These are phyloP conservation scores for Ceriagrion tenellum DNA, from an alignment of 2,888 invertebrate genomes.

Conservation along the genomic window DNA sequence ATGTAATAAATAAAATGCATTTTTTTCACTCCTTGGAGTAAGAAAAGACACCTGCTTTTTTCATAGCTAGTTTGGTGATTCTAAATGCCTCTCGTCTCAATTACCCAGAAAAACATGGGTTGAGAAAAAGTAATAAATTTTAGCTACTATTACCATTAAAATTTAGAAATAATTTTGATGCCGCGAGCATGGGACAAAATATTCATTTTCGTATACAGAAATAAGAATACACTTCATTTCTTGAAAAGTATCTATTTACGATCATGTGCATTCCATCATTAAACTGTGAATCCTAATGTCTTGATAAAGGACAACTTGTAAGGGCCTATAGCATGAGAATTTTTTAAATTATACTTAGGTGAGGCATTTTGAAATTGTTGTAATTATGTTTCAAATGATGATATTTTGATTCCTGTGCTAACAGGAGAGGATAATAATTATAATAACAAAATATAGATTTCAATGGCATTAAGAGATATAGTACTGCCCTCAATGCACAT, in stretches of 20 bases:
- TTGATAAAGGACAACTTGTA: conserved; percentile 32
- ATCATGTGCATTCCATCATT: conserved; percentile 50
- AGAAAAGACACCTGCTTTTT: conserved; percentile 56
- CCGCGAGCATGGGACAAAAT: conserved; percentile 65
- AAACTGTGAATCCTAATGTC: conserved; percentile 58
- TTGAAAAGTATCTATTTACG: conserved; percentile 43
- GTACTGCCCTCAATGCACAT: conserved; percentile 54
- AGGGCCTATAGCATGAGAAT: conserved; percentile 59
- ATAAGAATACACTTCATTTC: conserved; percentile 56
- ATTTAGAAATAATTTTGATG: conserved; percentile 66
- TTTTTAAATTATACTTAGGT: conserved; percentile 50
- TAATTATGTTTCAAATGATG: conserved; percentile 61
- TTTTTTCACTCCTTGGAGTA: conserved; percentile 55
- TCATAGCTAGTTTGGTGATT: conserved; percentile 54
- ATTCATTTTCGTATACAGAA: conserved; percentile 47
- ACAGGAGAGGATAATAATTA: conserved; percentile 46
- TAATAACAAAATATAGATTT: conserved; percentile 38
- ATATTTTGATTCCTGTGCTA: conserved; percentile 54
- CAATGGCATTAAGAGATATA: conserved; percentile 35
- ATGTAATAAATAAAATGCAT: conserved; percentile 31
- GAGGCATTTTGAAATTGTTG: conserved; percentile 48
- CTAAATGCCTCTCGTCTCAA: conserved; percentile 56
- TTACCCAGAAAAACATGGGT: conserved; percentile 38
- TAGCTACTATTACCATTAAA: conserved; percentile 56
- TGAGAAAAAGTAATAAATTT: conserved; percentile 54